These are phyloP conservation scores for Periophthalmus magnuspinnatus DNA, from an alignment of 2,797 vertebrate species.

Conservation along the genomic window DNA sequence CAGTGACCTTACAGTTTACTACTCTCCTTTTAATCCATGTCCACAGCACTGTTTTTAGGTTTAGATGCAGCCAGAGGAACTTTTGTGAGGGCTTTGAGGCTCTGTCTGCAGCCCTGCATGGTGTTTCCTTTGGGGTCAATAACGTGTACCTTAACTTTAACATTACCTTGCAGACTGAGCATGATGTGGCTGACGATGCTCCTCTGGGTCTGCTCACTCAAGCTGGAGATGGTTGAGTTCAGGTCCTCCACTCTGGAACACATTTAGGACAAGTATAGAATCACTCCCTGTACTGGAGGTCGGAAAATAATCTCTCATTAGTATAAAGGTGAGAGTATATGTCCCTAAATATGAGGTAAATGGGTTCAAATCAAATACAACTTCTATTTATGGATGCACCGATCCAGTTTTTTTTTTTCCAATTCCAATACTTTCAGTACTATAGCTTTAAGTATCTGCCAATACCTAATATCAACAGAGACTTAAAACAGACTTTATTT, in stretches of 20 bases:
- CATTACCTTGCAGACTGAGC: constrained; percentile 64
- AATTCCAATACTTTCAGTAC: too few species aligned
- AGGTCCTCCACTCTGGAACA: constrained; percentile 61
- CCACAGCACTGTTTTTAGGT: neutral
- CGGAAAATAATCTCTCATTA: neutral
- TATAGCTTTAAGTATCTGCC: too few species aligned
- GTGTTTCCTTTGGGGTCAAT: neutral
- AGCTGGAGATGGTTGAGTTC: constrained; percentile 50
- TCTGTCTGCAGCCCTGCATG: neutral
- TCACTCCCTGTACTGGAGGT: neutral
- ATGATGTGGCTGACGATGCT: constrained; percentile 64
- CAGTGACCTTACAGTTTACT: too few species aligned
- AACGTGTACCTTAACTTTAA: too few species aligned
- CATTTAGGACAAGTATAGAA: neutral
- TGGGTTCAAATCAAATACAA: neutral
- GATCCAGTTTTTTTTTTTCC: too few species aligned
- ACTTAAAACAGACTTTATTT: too few species aligned
- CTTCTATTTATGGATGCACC: too few species aligned
- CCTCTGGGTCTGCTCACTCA: constrained; percentile 41
- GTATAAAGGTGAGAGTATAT: neutral
- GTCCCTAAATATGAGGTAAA: neutral
- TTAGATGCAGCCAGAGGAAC: neutral
- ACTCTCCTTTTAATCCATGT: too few species aligned
- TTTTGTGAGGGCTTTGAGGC: neutral
- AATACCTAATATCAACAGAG: too few species aligned